These are phyloP conservation scores for Ophion slaviceki DNA, from an alignment of 2,888 invertebrate species.

Conservation along the genomic window DNA sequence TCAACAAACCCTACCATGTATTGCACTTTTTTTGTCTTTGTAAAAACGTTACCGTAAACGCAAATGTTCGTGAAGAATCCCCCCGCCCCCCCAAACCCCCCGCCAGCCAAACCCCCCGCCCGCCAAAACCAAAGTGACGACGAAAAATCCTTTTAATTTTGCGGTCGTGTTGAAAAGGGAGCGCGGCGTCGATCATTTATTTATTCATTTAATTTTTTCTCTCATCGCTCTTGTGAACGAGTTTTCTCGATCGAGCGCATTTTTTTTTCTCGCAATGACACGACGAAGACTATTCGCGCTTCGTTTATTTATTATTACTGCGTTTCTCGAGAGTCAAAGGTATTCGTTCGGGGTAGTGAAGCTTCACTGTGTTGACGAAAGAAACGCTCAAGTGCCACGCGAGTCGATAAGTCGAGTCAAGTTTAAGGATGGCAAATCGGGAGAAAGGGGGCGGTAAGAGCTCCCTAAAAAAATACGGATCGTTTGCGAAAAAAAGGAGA, in stretches of 20 bases:
- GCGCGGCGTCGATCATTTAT: conserved; percentile 66
- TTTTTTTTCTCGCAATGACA: neutral
- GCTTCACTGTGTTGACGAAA: conserved; percentile 12
- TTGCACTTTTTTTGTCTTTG: conserved; percentile 68
- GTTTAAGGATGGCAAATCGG: conserved; percentile 17
- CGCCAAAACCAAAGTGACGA: conserved; percentile 59
- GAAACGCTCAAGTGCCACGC: conserved; percentile 13
- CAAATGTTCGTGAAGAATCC: conserved; percentile 19
- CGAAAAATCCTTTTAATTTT: conserved; percentile 18
- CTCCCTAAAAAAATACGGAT: neutral
- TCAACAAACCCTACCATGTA: conserved; percentile 71
- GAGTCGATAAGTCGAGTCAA: conserved; percentile 2
- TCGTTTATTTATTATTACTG: conserved; percentile 37
- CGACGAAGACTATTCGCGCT: neutral
- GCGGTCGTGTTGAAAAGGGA: neutral
- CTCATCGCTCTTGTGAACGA: conserved; percentile 63
- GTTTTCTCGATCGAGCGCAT: conserved; percentile 6
- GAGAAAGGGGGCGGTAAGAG: neutral
- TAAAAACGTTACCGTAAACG: conserved; percentile 74
- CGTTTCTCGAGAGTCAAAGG: neutral
- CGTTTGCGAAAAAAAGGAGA: conserved; percentile 1
- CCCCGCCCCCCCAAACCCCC: conserved; percentile 68
- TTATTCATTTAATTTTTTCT: conserved; percentile 71
- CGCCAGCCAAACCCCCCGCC: too few species aligned
- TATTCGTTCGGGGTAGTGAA: conserved; percentile 11